Evolutionary conservation across 2,888 invertebrate species (phyloP).

Genomic region (Diarsia dahlii): DNA sequence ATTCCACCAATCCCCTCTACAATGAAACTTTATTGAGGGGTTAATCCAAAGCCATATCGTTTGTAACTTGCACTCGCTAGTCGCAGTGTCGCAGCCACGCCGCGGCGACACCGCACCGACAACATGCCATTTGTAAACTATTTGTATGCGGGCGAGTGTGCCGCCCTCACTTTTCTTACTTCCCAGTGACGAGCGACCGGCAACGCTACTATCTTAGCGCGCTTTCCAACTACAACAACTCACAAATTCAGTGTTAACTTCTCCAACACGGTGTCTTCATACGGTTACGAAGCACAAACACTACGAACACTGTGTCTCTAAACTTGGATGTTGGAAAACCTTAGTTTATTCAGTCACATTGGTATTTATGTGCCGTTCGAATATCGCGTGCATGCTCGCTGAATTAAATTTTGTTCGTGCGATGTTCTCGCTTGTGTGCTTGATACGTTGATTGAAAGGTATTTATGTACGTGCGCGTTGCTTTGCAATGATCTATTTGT

Average conservation of each 20-base stretch:
- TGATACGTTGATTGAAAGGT: constrained; percentile 84
- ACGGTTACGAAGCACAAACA: constrained; percentile 35
- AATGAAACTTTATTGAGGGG: constrained; percentile 51
- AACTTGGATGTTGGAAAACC: constrained; percentile 57
- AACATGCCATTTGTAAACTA: constrained; percentile 89
- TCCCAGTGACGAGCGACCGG: constrained; percentile 83
- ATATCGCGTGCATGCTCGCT: constrained; percentile 77
- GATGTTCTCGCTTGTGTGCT: constrained; percentile 72
- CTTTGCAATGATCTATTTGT: constrained; percentile 65
- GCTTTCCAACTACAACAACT: constrained; percentile 70
- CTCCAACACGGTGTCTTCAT: constrained; percentile 64
- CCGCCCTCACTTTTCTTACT: constrained; percentile 88
- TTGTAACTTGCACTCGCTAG: constrained; percentile 59
- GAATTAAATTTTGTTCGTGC: constrained; percentile 81
- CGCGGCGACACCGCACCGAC: constrained; percentile 75
- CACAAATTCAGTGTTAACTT: constrained; percentile 60
- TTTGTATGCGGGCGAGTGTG: constrained; percentile 90
- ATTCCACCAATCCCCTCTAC: constrained; percentile 37
- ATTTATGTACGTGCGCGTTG: constrained; percentile 78
- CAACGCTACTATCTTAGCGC: constrained; percentile 71
- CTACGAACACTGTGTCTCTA: constrained; percentile 52
- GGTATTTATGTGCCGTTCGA: constrained; percentile 78
- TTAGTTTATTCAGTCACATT: constrained; percentile 73
- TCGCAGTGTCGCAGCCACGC: constrained; percentile 56
- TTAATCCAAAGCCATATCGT: constrained; percentile 49